phyloP scores from a whole-genome alignment of 2,797 vertebrate genomes.

The Chanos chanos region DNA sequence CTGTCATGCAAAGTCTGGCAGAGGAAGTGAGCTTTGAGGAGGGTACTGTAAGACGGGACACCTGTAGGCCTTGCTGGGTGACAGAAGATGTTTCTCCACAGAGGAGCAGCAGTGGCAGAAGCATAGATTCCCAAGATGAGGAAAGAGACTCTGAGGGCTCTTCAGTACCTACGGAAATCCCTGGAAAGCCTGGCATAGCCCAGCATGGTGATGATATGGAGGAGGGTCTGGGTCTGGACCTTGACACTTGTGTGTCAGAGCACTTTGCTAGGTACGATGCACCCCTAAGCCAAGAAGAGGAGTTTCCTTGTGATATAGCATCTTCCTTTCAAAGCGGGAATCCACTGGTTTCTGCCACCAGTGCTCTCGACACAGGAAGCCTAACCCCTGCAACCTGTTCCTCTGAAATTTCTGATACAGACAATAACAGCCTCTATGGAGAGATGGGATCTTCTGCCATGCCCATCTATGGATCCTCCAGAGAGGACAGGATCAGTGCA shows the following conservation, averaged over 20 bases:
- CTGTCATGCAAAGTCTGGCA: constrained; percentile 47
- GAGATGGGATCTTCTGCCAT: constrained; percentile 54
- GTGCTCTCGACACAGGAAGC: constrained; percentile 63
- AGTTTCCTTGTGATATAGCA: constrained; percentile 36
- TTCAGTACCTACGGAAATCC: constrained; percentile 43
- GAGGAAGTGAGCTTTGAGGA: constrained; percentile 64
- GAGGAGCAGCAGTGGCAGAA: constrained; percentile 67
- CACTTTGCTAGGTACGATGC: constrained; percentile 44
- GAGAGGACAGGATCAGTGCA: constrained; percentile 62
- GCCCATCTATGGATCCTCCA: constrained; percentile 63
- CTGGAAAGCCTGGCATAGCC: constrained; percentile 23
- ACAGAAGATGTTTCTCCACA: constrained; percentile 60
- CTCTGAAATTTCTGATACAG: constrained; percentile 64
- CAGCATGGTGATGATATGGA: constrained; percentile 47
- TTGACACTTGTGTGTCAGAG: constrained; percentile 65
- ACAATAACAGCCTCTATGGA: constrained; percentile 44
- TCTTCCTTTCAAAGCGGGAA: constrained; percentile 40
- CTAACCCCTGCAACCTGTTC: constrained; percentile 69
- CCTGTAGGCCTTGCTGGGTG: constrained; percentile 66
- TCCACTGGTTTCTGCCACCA: constrained; percentile 42
- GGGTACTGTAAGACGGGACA: constrained; percentile 55
- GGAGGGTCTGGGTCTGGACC: constrained; percentile 61
- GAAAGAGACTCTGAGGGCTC: constrained; percentile 63
- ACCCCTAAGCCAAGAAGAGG: constrained; percentile 40
- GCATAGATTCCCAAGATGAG: constrained; percentile 70